Evolutionary conservation across 2,113 vertebrate genomes (phyloP).

Genomic region (Aix galericulata): DNA sequence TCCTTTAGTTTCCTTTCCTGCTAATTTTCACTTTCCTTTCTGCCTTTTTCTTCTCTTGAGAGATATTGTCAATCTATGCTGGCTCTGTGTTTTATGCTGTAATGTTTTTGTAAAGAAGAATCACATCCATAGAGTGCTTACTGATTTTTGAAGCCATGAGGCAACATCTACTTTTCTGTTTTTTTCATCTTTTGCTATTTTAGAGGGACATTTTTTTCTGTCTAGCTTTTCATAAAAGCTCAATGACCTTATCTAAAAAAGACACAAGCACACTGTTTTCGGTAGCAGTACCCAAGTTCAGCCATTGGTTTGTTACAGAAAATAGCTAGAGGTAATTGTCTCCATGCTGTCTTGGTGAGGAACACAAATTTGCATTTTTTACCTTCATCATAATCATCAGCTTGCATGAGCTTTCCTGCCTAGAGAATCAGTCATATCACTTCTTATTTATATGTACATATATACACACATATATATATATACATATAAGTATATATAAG

Average conservation of each 20-base stretch:
- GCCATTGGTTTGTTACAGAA: neutral
- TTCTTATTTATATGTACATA: neutral
- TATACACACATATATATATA: no score
- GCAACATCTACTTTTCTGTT: neutral
- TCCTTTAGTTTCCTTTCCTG: neutral
- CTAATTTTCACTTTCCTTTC: neutral
- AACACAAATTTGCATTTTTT: neutral
- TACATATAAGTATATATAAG: no score
- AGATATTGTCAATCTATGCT: neutral
- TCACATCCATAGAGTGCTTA: neutral
- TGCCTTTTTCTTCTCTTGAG: neutral
- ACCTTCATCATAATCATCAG: neutral
- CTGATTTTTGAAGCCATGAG: neutral
- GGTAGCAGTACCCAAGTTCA: neutral
- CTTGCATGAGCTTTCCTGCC: neutral
- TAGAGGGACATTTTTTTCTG: neutral
- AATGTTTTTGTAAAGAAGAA: neutral
- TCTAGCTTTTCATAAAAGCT: neutral
- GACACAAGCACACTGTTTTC: neutral
- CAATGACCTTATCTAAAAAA: neutral
- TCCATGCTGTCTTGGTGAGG: neutral
- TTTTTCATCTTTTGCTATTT: neutral
- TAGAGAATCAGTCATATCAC: neutral
- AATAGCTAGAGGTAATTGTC: rapidly evolving
- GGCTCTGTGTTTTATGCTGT: neutral